Evolutionary conservation across 2,888 invertebrate species (phyloP).

Genomic region (Sclerodermus sp.): DNA sequence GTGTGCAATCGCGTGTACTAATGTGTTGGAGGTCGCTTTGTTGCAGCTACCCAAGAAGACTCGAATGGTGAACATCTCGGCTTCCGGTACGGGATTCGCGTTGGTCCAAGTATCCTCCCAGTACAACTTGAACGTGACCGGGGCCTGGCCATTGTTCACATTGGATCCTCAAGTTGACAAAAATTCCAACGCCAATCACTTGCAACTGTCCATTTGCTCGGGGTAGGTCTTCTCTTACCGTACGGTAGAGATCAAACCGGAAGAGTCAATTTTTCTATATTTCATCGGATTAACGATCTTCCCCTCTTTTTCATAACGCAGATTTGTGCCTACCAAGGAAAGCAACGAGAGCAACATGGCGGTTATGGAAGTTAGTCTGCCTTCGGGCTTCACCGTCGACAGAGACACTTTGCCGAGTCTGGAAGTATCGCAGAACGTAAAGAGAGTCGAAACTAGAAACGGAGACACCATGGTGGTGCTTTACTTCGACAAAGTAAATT

Average conservation of each 20-base stretch:
- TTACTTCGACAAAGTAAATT: slow-evolving; percentile 72
- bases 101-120: slow-evolving; percentile 77
- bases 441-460: slow-evolving; percentile 71
- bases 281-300: neutral
- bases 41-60: slow-evolving; percentile 61
- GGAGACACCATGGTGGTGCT: slow-evolving; percentile 68
- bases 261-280: neutral
- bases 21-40: slow-evolving; percentile 1
- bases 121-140: slow-evolving; percentile 84
- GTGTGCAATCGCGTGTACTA: no score
- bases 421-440: slow-evolving; percentile 63
- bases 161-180: slow-evolving; percentile 85
- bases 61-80: slow-evolving; percentile 71
- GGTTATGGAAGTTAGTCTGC: slow-evolving; percentile 85
- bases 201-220: slow-evolving; percentile 81
- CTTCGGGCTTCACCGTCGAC: slow-evolving; percentile 89
- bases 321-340: slow-evolving; percentile 68
- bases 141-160: slow-evolving; percentile 83
- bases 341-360: slow-evolving; percentile 84
- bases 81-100: slow-evolving; percentile 79
- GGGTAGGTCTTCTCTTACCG: slow-evolving; percentile 63
- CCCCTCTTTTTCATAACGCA: slow-evolving; percentile 41
- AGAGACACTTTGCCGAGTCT: slow-evolving; percentile 69
- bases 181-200: slow-evolving; percentile 73
- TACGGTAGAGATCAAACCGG: neutral